Percentiles rank a stretch among this genome's conserved stretches.
These are phyloP conservation scores for Rhinogobius similis DNA, from an alignment of 2,113 vertebrate species.

Conservation along the genomic window DNA sequence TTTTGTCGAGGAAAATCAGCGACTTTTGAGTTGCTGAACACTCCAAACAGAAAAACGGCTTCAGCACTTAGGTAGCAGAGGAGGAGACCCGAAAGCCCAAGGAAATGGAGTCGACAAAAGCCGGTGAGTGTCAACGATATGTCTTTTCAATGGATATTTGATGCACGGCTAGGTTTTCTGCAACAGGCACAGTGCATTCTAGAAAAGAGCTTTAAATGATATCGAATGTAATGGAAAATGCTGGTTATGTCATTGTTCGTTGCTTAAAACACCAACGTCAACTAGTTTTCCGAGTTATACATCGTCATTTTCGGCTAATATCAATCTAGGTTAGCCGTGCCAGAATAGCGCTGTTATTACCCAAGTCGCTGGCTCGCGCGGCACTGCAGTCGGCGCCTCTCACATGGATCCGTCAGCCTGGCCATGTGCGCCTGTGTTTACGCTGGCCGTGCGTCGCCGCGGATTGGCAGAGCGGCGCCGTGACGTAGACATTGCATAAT, in stretches of 20 bases:
- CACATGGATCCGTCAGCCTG: conserved; percentile 84
- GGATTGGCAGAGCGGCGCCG: conserved; percentile 77
- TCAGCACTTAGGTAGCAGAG: conserved; percentile 54
- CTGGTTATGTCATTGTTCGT: rapidly evolving
- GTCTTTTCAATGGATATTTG: too few species aligned
- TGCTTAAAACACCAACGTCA: rapidly evolving
- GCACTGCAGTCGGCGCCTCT: conserved; percentile 63
- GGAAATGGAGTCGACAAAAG: conserved; percentile 75
- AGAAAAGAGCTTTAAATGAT: background rate
- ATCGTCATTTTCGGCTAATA: background rate
- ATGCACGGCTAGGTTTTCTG: background rate
- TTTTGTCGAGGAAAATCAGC: conserved; percentile 38
- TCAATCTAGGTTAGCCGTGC: conserved; percentile 54
- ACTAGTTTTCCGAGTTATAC: background rate
- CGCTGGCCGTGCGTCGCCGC: conserved; percentile 76
- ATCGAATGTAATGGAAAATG: background rate
- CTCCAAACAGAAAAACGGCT: conserved; percentile 62
- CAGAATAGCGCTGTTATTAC: conserved; percentile 37
- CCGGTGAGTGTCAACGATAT: conserved; percentile 53
- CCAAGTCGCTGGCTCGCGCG: conserved; percentile 21
- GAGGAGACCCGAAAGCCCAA: conserved; percentile 38
- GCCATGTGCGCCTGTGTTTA: conserved; percentile 92
- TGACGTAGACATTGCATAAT: conserved; percentile 88
- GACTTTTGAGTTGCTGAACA: conserved; percentile 66
- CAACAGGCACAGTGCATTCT: background rate